These are phyloP conservation scores for Pelecanoides urinatrix DNA, from an alignment of 2,113 vertebrate genomes.

Conservation along the genomic window DNA sequence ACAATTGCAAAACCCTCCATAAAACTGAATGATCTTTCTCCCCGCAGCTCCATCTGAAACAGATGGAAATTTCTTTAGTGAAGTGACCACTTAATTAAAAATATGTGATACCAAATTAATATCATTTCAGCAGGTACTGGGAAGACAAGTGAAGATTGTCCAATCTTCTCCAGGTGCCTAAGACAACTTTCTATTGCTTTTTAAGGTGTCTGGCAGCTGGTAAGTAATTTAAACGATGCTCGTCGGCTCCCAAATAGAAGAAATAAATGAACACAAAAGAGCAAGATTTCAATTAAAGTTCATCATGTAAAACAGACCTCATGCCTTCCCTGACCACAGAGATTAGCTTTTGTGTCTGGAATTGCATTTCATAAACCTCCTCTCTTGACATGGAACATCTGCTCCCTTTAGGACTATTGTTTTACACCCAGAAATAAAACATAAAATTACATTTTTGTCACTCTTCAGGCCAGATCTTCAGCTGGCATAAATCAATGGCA, in stretches of 20 bases:
- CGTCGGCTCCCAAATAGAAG: slow-evolving; percentile 45
- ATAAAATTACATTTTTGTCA: slow-evolving; percentile 78
- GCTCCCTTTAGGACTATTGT: slow-evolving; percentile 69
- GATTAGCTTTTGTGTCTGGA: slow-evolving; percentile 72
- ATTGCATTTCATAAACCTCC: slow-evolving; percentile 68
- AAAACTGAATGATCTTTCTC: slow-evolving; percentile 18
- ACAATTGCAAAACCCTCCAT: slow-evolving; percentile 43
- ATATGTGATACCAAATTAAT: slow-evolving; percentile 7
- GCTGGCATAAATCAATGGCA: slow-evolving; percentile 56
- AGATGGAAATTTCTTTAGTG: slow-evolving; percentile 32
- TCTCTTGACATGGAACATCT: slow-evolving; percentile 56
- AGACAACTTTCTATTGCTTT: slow-evolving; percentile 1
- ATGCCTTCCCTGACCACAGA: slow-evolving; percentile 66
- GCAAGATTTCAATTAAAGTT: slow-evolving; percentile 74
- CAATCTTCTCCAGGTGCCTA: slow-evolving; percentile 18
- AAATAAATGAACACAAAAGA: slow-evolving; percentile 57
- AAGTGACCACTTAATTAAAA: slow-evolving; percentile 48
- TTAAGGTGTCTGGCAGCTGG: slow-evolving; percentile 19
- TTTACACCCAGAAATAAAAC: slow-evolving; percentile 80
- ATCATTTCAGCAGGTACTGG: slow-evolving; percentile 14
- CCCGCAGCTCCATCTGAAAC: slow-evolving; percentile 32
- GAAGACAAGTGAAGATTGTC: background rate
- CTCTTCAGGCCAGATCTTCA: slow-evolving; percentile 67
- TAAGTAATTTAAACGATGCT: slow-evolving; percentile 25
- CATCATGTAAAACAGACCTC: slow-evolving; percentile 61